Conservation (phyloP, 1,140 invertebrate genomes). For the Vollenhovia emeryi region DNA sequence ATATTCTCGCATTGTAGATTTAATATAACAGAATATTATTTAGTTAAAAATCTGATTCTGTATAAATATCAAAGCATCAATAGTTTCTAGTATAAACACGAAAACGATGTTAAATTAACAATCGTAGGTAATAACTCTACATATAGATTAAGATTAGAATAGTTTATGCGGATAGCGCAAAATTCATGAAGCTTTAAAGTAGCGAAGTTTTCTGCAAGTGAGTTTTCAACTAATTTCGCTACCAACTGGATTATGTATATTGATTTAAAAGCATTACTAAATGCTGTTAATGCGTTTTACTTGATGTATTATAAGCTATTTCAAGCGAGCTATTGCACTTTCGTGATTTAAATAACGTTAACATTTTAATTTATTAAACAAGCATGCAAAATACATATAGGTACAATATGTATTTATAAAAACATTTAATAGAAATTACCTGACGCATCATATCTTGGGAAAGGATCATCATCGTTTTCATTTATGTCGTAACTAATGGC, state of each 20-base stretch:
- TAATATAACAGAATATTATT: background rate
- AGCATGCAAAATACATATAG: background rate
- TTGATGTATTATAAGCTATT: background rate
- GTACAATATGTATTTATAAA: background rate
- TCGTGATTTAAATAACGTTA: background rate
- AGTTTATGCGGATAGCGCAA: background rate
- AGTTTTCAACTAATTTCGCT: constrained; percentile 27
- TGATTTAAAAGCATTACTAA: constrained; percentile 33
- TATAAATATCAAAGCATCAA: background rate
- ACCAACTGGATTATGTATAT: background rate
- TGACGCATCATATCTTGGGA: constrained; percentile 88
- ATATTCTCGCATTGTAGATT: background rate
- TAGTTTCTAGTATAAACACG: background rate
- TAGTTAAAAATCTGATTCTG: background rate
- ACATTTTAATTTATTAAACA: constrained; percentile 14
- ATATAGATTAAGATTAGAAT: background rate
- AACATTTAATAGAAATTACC: constrained; percentile 65
- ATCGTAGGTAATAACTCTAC: background rate
- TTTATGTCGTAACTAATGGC: constrained; percentile 95
- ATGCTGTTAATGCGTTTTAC: background rate
- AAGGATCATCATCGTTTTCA: constrained; percentile 90
- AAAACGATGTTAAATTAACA: background rate
- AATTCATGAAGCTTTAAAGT: background rate
- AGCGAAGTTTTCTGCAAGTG: constrained; percentile 25
- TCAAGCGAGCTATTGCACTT: background rate